Evolutionary conservation across 2,888 invertebrate species (phyloP), one percentile per base, ranked within the genome.

Genomic region (Trissolcus japonicus): DNA sequence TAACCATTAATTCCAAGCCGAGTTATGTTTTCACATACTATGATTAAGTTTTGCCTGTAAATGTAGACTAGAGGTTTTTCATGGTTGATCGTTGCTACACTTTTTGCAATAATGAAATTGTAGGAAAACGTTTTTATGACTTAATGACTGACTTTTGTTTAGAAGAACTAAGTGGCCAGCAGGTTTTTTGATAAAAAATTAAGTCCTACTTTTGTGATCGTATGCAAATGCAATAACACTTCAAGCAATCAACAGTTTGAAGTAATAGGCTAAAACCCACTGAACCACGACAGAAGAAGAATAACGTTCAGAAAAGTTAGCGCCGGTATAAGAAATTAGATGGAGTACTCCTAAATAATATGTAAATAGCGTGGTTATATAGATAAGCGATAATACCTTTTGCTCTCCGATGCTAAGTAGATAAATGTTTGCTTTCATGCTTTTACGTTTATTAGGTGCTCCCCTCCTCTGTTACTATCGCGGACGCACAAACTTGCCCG

Each of bases 371-470:
- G 46, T 61, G 63, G 48, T 57, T 67, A 72, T 77, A 68, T 35
- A 35, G 76, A 77, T 77, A 77, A 72, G 72, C 63, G 72, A 72
- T 67, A 68, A 77, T 72, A 71, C 63, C 60, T 67, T 72, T 69
- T 72, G 61, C 67, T 67, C 50, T 48, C 43, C 59, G 62, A 71
- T 76, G 65, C 56, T 69, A 69, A 66, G 65, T 76, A 71, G 61
- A 69, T 65, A 76, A 76, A 76, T 60, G 76, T 66, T 65, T 71
- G 76, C 61, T 46, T 66, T 68, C 61, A 71, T 71, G 76, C 76
- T 76, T 71, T 76, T 66, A 76, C 76, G 61, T 61, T 76, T 76
- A 76, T 76, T 76, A 75, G 66, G 61, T 69, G 51, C 60, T 60
- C 67, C n/a, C 68, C 65, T 60, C 60, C 56, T 40, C 54, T 69